Evolutionary conservation across 2,113 vertebrate species (phyloP), one percentile per base, ranked within the genome.

Genomic region (Gallinago undulata): DNA sequence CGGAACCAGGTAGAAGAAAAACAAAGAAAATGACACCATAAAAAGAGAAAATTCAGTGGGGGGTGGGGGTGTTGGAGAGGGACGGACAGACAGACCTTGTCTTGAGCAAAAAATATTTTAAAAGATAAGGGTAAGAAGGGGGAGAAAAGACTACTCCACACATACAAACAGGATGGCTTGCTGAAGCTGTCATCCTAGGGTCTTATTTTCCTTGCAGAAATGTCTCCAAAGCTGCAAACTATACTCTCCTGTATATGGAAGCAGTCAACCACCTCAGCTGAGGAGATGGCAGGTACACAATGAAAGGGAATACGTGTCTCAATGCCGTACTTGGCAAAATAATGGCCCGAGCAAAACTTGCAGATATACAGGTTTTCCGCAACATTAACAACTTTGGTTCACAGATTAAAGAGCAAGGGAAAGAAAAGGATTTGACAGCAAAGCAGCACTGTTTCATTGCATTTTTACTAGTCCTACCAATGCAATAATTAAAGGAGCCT

Each of bases 61-160:
- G 5, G 9, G 23, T 8, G 3, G 14, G 5, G 9, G 28, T 10
- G 3, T 2, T 7, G 18, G 2, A 6, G 15, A 9, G 18, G 51
- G 45, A 45, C 45, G 17, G 18, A 47, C 9, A 4, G 45, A 47
- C 8, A 5, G 45, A 47, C 45, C 16, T 18, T 25, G 9, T 28
- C 43, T 28, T 10, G 3, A 53, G 30, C 24, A 78, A 64, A 57
- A 57, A 84, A 16, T 30, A 28, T 35, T 83, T 35, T 23, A 37
- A 39, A 60, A 33, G 15, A 60, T 45, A 56, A 56, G 3, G 2
- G 2, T 45, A 39, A 48, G 60, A 70, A 35, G 13, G 2, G 23
- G 19, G 27, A 33, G 19, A 48, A 60, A 50, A 72, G 28, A 39
- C 18, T 14, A 39, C 24, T 51, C 23, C 27, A 33, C 37, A n/a